Evolutionary conservation across 2,888 invertebrate species (phyloP).

Genomic region (Chydorus sphaericus): DNA sequence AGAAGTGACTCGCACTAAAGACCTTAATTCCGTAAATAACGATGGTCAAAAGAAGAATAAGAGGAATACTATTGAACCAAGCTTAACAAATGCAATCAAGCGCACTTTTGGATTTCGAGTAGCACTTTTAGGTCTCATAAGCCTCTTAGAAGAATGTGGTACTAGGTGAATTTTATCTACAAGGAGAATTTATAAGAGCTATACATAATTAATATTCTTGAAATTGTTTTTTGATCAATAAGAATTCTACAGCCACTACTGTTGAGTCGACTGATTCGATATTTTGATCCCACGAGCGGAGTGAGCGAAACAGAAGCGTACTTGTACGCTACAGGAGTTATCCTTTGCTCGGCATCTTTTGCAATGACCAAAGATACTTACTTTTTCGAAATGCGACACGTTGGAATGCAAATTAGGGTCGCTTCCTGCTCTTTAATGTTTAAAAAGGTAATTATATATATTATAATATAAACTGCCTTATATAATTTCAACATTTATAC

Average conservation of each 20-base stretch:
- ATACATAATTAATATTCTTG: slow-evolving; percentile 33
- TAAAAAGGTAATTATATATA: slow-evolving; percentile 46
- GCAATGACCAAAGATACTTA: slow-evolving; percentile 75
- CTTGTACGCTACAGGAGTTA: slow-evolving; percentile 55
- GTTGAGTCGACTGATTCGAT: slow-evolving; percentile 45
- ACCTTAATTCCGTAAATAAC: slow-evolving; percentile 27
- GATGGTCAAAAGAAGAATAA: too few species aligned
- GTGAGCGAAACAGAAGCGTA: slow-evolving; percentile 46
- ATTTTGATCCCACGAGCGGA: slow-evolving; percentile 41
- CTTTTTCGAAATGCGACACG: slow-evolving; percentile 58
- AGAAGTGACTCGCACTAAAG: neutral
- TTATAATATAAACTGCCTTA: neutral
- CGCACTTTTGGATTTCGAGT: neutral
- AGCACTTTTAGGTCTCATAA: neutral
- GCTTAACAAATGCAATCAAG: neutral
- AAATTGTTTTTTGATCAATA: slow-evolving; percentile 21
- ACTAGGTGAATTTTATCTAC: neutral
- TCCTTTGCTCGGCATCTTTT: slow-evolving; percentile 55
- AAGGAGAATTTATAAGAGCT: neutral
- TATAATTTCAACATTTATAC: neutral
- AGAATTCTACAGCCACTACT: slow-evolving; percentile 51
- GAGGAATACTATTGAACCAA: too few species aligned
- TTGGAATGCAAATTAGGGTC: slow-evolving; percentile 65
- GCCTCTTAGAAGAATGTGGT: neutral
- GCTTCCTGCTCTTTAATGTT: slow-evolving; percentile 70